These are phyloP conservation scores for Psilanteris sp. DNA, from an alignment of 1,140 invertebrate species.

Conservation along the genomic window DNA sequence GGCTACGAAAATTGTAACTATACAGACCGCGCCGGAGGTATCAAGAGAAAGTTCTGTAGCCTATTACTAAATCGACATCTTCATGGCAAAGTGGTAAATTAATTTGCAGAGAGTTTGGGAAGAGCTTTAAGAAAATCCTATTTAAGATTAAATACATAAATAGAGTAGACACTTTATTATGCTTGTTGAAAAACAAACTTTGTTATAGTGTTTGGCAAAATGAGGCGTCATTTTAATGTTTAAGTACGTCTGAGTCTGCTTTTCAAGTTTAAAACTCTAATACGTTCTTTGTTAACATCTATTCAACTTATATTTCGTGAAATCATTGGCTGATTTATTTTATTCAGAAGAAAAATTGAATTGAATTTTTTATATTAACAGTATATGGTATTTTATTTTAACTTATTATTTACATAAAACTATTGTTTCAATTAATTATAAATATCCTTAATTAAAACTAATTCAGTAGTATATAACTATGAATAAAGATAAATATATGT, in stretches of 20 bases:
- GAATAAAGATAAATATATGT: too few relatives aligned
- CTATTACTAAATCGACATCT: constrained; percentile 58
- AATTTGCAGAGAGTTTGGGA: constrained; percentile 52
- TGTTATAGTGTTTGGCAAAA: constrained; percentile 34
- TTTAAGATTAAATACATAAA: constrained; percentile 57
- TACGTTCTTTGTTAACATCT: constrained; percentile 34
- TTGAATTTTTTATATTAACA: too few relatives aligned
- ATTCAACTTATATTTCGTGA: constrained; percentile 31
- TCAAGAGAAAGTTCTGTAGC: constrained; percentile 36
- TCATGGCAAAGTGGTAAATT: constrained; percentile 53
- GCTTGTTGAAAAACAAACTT: constrained; percentile 50
- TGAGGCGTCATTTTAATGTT: constrained; percentile 53
- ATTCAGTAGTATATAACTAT: too few relatives aligned
- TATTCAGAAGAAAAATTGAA: too few relatives aligned
- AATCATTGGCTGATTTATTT: constrained; percentile 17
- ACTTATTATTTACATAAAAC: too few relatives aligned
- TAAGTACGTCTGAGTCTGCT: constrained; percentile 17
- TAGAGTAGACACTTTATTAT: constrained; percentile 49
- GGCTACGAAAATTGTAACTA: constrained; percentile 27
- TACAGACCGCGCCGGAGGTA: constrained; percentile 15
- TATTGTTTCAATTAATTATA: too few relatives aligned
- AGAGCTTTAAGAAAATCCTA: constrained; percentile 53
- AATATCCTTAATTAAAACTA: too few relatives aligned
- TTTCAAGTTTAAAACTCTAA: constrained; percentile 50
- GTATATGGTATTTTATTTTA: too few relatives aligned